Evolutionary conservation across 2,888 invertebrate species (phyloP), one percentile per base, ranked within the genome.

Genomic region (Acholoe squamosa): DNA sequence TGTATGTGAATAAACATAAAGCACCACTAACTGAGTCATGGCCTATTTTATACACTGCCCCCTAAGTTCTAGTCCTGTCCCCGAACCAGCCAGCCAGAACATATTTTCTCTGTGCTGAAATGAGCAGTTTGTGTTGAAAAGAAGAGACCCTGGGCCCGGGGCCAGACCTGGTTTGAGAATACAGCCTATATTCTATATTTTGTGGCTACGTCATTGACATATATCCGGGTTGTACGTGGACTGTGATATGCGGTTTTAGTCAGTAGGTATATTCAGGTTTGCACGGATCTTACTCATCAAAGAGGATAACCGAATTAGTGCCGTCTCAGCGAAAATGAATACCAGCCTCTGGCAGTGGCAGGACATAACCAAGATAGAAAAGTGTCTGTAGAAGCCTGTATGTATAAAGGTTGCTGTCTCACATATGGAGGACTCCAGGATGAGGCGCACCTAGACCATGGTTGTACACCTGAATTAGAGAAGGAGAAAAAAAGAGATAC

Each of bases 11-110:
- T 71, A 71, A 71, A 71, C 71, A 71, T 28, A 25, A n/a, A n/a
- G n/a, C n/a, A n/a, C n/a, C n/a, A n/a, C n/a, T n/a, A n/a, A 71
- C 71, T 71, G 71, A 71, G 71, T 71, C 71, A 71, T 71, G 71
- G 14, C 71, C 71, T 25, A 71, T 71, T 71, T 71, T 71, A 28
- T 71, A 28, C 61, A 19, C 28, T 28, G 28, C 71, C 25, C 22
- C 61, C n/a, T n/a, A 7, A n/a, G 22, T 71, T 28, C 25, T 28
- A 28, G 25, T 28, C 28, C 71, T 71, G 28, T 3, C 71, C 28
- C 31, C 71, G 1, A 61, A 3, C 61, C 61, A 61, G 61, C 61
- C 61, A 61, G 61, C 61, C 61, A 61, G 61, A 61, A 61, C 61
- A 43, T 43, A 43, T 43, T 43, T 43, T 43, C 61, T 61, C 19